These are phyloP conservation scores for Marronus borbonicus DNA, from an alignment of 2,888 invertebrate genomes.

Conservation along the genomic window DNA sequence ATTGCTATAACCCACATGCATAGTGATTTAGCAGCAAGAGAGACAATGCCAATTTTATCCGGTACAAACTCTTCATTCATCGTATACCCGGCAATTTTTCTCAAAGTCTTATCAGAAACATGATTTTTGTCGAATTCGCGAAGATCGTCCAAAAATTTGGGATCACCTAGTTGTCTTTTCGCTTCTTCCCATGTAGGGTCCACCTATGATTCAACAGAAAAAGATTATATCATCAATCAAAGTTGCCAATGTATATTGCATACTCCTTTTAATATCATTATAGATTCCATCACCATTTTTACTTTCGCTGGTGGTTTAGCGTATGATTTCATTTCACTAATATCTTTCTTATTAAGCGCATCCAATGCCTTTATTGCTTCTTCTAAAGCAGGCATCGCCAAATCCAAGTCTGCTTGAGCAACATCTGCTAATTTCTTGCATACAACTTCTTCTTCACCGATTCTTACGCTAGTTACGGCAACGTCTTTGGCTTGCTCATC, in stretches of 20 bases:
- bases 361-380: conserved; percentile 87
- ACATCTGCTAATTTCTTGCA: conserved; percentile 87
- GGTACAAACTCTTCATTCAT: conserved; percentile 89
- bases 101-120: conserved; percentile 85
- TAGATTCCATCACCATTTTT: conserved; percentile 92
- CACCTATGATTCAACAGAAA: conserved; percentile 66
- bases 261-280: conserved; percentile 83
- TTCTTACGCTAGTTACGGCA: conserved; percentile 81
- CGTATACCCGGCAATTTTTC: conserved; percentile 86
- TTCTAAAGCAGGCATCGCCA: conserved; percentile 90
- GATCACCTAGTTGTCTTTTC: conserved; percentile 87
- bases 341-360: conserved; percentile 87
- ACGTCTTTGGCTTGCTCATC: conserved; percentile 85
- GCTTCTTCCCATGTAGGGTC: conserved; percentile 92
- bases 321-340: conserved; percentile 93
- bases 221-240: not conserved
- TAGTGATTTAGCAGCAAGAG: conserved; percentile 88
- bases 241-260: not conserved
- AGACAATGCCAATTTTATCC: conserved; percentile 88
- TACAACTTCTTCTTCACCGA: conserved; percentile 84
- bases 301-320: conserved; percentile 90
- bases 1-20: conserved; percentile 94
- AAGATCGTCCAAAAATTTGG: conserved; percentile 83
- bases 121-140: conserved; percentile 92
- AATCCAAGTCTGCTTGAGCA: conserved; percentile 87